phyloP scores from a whole-genome alignment of 2,797 vertebrate species.

The Coregonus sp. region DNA sequence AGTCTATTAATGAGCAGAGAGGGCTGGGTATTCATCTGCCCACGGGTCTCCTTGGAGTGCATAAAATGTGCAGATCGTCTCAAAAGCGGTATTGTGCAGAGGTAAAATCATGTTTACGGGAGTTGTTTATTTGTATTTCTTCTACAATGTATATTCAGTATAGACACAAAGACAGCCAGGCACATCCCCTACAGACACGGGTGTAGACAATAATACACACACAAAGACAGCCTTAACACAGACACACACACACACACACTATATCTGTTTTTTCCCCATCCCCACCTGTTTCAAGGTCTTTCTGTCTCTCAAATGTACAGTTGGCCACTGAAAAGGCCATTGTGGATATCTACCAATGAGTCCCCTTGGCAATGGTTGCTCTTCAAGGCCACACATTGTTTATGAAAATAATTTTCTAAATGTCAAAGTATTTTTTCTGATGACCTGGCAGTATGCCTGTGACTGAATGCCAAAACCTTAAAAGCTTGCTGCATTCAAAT shows the following conservation, averaged over 20 bases:
- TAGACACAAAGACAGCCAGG: background rate
- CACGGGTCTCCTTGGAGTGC: background rate
- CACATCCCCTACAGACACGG: background rate
- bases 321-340: background rate
- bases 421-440: constrained; percentile 14
- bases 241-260: too few species aligned
- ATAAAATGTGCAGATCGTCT: too few species aligned
- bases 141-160: background rate
- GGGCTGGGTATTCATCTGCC: background rate
- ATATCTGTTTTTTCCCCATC: too few species aligned
- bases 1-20: constrained; percentile 24
- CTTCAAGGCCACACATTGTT: background rate
- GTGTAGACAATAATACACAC: background rate
- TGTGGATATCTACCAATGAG: background rate
- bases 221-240: background rate
- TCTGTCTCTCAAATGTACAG: background rate
- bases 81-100: too few species aligned
- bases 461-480: background rate
- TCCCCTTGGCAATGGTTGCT: background rate
- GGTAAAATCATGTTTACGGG: too few species aligned
- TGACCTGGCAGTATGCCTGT: constrained; percentile 6
- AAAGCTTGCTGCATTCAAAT: background rate
- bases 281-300: too few species aligned
- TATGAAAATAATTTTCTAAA: constrained; percentile 14
- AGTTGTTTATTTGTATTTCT: background rate